These are phyloP conservation scores for Chromobotia macracanthus DNA, from an alignment of 2,797 vertebrate species.

Conservation along the genomic window DNA sequence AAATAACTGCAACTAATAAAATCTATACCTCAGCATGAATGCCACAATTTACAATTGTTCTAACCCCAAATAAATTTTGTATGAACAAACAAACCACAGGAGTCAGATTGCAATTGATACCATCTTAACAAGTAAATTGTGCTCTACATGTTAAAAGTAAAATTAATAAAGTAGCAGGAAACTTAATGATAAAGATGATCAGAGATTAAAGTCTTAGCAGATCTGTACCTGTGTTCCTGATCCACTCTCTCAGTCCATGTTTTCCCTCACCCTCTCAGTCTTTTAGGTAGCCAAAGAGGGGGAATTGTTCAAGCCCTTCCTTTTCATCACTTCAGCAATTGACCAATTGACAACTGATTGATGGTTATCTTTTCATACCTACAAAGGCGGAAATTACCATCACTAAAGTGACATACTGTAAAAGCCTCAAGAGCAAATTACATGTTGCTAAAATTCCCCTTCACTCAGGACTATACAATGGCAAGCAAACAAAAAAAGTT, in stretches of 20 bases:
- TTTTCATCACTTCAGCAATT: conserved; percentile 94
- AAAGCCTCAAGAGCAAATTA: conserved; percentile 98
- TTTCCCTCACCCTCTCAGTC: conserved; percentile 84
- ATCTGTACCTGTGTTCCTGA: conserved; percentile 70
- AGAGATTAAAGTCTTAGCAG: conserved; percentile 40
- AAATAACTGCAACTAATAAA: neutral
- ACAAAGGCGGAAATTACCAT: conserved; percentile 98
- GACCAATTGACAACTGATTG: conserved; percentile 99
- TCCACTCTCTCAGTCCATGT: conserved; percentile 71
- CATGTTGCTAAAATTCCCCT: conserved; percentile 91
- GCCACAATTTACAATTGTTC: neutral
- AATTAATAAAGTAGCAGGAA: neutral
- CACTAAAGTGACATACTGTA: conserved; percentile 99
- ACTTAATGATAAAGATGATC: neutral
- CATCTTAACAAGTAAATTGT: neutral
- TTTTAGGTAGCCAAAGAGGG: conserved; percentile 90
- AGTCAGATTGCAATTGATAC: too few species aligned
- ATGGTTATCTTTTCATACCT: conserved; percentile 97
- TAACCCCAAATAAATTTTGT: neutral
- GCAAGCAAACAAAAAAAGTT: conserved; percentile 84
- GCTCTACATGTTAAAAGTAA: neutral
- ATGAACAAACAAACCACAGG: too few species aligned
- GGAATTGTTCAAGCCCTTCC: conserved; percentile 87
- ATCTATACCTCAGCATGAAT: neutral
- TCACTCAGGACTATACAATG: conserved; percentile 87